Percentiles rank a stretch among this genome's conserved stretches.
Evolutionary conservation across 2,113 vertebrate genomes (phyloP).

Genomic region (Lagopus muta): DNA sequence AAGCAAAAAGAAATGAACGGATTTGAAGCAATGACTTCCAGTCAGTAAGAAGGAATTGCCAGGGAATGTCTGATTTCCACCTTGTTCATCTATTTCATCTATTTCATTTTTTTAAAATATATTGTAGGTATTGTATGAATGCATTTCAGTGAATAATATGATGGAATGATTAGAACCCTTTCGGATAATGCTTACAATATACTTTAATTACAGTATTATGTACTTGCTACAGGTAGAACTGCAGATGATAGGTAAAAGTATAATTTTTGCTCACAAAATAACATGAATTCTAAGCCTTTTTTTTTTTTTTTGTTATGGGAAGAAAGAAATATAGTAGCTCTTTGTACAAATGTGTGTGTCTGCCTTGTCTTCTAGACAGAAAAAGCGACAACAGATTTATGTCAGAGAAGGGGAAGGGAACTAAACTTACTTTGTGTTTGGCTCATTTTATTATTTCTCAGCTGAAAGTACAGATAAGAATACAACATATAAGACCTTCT

Average conservation of each 20-base stretch:
- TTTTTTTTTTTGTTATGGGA: not conserved
- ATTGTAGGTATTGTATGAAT: not conserved
- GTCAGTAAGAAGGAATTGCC: not conserved
- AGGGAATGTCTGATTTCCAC: not conserved
- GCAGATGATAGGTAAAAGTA: not conserved
- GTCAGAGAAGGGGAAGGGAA: not conserved
- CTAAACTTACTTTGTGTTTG: not conserved
- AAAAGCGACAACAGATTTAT: not conserved
- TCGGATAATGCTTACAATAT: constrained; percentile 23
- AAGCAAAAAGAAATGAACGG: not conserved
- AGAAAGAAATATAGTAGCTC: not conserved
- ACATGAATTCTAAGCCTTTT: not conserved
- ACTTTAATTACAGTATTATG: constrained; percentile 50
- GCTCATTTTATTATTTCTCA: not conserved
- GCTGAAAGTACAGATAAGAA: not conserved
- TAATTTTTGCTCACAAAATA: constrained; percentile 48
- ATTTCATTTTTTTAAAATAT: not conserved
- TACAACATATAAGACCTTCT: not conserved
- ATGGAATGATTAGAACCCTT: constrained; percentile 24
- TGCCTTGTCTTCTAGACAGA: not conserved
- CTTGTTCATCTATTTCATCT: not conserved
- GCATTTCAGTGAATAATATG: constrained; percentile 10
- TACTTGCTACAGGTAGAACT: constrained; percentile 29
- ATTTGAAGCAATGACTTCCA: not conserved
- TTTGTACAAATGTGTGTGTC: not conserved